Conservation (phyloP, 2,113 vertebrate genomes). For the Nothobranchius furzeri region DNA sequence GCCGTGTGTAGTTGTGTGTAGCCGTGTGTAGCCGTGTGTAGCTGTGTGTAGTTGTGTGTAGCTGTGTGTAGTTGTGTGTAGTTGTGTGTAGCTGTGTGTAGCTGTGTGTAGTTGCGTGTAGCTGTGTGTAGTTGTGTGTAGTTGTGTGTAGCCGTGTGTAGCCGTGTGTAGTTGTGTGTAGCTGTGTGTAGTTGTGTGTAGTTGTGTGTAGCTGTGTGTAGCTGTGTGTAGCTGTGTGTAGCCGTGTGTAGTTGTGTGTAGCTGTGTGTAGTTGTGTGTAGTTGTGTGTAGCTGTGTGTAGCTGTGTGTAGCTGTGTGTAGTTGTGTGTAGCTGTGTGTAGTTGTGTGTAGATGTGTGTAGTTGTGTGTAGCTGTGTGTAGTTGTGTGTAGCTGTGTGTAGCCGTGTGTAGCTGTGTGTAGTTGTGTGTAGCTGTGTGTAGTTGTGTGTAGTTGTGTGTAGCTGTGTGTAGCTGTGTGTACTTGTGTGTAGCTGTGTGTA, state of each 20-base stretch:
- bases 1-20: no score
- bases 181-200: background rate
- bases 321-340: background rate
- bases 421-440: background rate
- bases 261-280: background rate
- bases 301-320: background rate
- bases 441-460: background rate
- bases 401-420: background rate
- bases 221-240: background rate
- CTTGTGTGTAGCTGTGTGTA: background rate
- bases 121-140: no score
- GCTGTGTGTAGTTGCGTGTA: no score
- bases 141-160: background rate
- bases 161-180: no score
- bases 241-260: background rate
- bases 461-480: background rate
- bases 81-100: no score
- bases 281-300: background rate
- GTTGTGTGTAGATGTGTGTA: background rate
- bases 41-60: no score
- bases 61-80: no score
- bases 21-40: no score
- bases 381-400: background rate
- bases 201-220: fast-evolving
- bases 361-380: fast-evolving